Conservation (phyloP, 2,113 vertebrate species). For the Rhea americana region DNA sequence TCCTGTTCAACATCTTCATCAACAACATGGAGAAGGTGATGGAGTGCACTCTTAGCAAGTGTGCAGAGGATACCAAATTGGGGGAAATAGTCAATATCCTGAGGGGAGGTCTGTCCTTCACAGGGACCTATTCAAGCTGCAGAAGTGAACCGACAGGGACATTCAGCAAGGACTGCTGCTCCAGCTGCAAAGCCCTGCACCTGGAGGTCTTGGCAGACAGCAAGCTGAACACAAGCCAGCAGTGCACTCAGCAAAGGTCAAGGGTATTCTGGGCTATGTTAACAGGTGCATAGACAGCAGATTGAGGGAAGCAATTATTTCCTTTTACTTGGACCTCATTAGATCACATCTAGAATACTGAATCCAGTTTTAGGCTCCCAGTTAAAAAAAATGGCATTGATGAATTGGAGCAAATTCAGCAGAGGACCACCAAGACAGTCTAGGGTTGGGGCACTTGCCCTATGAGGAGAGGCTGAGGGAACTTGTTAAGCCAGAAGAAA, state of each 20-base stretch:
- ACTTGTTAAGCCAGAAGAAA: background rate
- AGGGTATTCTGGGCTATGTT: background rate
- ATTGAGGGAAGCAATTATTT: background rate
- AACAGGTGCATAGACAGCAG: background rate
- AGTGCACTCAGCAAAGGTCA: accelerated
- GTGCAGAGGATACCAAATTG: background rate
- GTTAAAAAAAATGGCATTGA: background rate
- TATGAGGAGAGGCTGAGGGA: background rate
- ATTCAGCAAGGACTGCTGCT: background rate
- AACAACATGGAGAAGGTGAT: background rate
- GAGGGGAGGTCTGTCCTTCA: background rate
- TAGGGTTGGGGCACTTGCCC: background rate
- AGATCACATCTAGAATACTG: background rate
- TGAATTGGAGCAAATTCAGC: background rate
- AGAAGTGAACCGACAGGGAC: background rate
- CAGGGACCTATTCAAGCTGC: background rate
- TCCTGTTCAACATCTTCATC: background rate
- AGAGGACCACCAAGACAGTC: background rate
- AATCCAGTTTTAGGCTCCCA: background rate
- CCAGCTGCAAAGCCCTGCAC: background rate
- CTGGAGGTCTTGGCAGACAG: background rate
- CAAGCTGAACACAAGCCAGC: background rate
- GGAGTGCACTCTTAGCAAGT: background rate
- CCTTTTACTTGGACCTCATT: background rate
- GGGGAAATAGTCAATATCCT: background rate